phyloP scores from a whole-genome alignment of 2,888 invertebrate genomes.

The Trichopria drosophilae region DNA sequence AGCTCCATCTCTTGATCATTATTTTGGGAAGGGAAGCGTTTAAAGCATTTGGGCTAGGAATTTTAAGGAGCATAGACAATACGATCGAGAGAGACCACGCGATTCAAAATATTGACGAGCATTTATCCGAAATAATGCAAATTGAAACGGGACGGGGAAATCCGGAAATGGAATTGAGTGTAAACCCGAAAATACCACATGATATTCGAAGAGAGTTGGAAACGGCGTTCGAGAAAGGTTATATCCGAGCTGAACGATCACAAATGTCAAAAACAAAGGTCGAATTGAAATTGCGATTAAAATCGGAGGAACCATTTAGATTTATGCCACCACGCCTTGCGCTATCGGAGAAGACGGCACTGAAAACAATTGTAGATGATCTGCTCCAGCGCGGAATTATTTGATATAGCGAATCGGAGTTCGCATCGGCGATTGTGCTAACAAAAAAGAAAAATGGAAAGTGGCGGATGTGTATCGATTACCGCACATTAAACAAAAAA shows the following conservation, averaged over 20 bases:
- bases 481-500: too few species aligned
- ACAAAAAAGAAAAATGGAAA: slow-evolving; percentile 33
- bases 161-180: not conserved
- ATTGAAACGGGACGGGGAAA: not conserved
- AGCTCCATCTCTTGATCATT: not conserved
- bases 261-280: slow-evolving; percentile 16
- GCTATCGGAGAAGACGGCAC: slow-evolving; percentile 21
- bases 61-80: not conserved
- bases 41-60: slow-evolving; percentile 7
- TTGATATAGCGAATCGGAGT: too few species aligned
- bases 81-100: not conserved
- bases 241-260: slow-evolving; percentile 13
- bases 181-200: not conserved
- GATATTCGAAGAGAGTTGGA: not conserved
- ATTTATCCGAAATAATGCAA: not conserved
- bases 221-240: slow-evolving; percentile 3
- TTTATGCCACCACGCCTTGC: slow-evolving; percentile 26
- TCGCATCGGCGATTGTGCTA: too few species aligned
- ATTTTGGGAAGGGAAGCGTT: too few species aligned
- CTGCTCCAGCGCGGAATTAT: too few species aligned
- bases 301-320: slow-evolving; percentile 19
- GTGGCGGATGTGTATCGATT: slow-evolving; percentile 31
- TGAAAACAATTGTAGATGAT: slow-evolving; percentile 29
- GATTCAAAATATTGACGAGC: not conserved
- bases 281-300: too few species aligned